A percentile compares a stretch with the other conserved stretches of the same genome.
Conservation (phyloP, 2,113 vertebrate genomes). For the Nicator chloris region DNA sequence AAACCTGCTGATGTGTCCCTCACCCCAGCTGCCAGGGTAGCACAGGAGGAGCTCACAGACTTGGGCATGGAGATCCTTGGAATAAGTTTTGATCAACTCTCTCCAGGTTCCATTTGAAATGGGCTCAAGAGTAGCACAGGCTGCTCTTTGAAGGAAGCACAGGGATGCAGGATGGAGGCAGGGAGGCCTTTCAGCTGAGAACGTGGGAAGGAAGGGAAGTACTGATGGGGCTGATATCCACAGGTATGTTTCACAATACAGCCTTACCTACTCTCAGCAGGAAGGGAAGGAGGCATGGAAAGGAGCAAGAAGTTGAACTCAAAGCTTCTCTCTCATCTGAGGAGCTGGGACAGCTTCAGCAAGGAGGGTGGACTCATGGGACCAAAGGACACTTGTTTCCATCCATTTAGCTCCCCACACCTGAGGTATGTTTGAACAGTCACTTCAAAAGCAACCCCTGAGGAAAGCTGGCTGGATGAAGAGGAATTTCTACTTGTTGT, state of each 20-base stretch:
- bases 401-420: neutral
- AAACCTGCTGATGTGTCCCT: neutral
- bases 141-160: neutral
- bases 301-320: neutral
- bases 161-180: neutral
- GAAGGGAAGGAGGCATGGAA: neutral
- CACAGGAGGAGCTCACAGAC: neutral
- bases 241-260: neutral
- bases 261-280: neutral
- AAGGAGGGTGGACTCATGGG: neutral
- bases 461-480: neutral
- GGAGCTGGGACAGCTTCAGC: neutral
- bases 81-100: neutral
- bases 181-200: neutral
- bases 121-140: neutral
- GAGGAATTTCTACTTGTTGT: neutral
- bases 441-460: neutral
- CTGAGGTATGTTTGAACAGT: neutral
- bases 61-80: neutral
- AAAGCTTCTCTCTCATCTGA: neutral
- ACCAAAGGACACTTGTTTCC: neutral
- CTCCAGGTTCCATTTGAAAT: neutral
- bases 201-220: neutral
- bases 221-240: neutral
- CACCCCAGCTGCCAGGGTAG: neutral